A percentile compares a stretch with the other conserved stretches of the same genome.
phyloP scores from a whole-genome alignment of 92 coral and sea anemone genomes.

The Paragorgia papillata region DNA sequence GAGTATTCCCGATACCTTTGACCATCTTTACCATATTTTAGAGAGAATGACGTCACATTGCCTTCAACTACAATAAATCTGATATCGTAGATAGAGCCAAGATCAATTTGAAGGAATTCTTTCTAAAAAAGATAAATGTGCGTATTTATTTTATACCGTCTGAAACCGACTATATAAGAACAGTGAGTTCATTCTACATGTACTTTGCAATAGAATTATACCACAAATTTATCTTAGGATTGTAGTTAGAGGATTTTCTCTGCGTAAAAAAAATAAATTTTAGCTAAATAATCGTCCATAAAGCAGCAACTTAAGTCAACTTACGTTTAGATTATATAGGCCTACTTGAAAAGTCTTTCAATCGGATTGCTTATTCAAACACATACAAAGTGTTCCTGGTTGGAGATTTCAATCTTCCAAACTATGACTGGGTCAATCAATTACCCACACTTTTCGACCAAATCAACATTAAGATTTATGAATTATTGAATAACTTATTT shows the following conservation, averaged over 20 bases:
- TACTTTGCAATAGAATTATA: no score
- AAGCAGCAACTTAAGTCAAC: no score
- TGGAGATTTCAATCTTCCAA: slow-evolving; percentile 53
- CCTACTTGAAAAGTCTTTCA: no score
- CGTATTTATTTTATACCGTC: no score
- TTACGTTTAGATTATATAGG: no score
- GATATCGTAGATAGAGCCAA: slow-evolving; percentile 66
- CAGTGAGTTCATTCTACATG: no score
- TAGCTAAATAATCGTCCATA: no score
- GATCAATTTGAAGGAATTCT: slow-evolving; percentile 83
- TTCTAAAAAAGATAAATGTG: slow-evolving; percentile 50
- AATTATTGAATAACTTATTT: slow-evolving; percentile 51
- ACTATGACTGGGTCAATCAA: slow-evolving; percentile 57
- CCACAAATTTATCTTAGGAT: no score
- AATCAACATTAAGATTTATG: slow-evolving; percentile 40
- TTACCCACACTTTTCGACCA: slow-evolving; percentile 45
- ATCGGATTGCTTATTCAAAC: no score
- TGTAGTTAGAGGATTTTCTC: no score
- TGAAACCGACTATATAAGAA: no score
- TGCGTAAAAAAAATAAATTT: no score
- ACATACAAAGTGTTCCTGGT: slow-evolving; percentile 52
- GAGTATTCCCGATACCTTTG: slow-evolving; percentile 13
- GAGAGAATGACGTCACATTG: slow-evolving; percentile 57
- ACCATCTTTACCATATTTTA: slow-evolving; percentile 77
- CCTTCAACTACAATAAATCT: slow-evolving; percentile 77